Base-by-base conservation (phyloP, 2,888 invertebrate genomes). In the Apoda limacodes region DNA sequence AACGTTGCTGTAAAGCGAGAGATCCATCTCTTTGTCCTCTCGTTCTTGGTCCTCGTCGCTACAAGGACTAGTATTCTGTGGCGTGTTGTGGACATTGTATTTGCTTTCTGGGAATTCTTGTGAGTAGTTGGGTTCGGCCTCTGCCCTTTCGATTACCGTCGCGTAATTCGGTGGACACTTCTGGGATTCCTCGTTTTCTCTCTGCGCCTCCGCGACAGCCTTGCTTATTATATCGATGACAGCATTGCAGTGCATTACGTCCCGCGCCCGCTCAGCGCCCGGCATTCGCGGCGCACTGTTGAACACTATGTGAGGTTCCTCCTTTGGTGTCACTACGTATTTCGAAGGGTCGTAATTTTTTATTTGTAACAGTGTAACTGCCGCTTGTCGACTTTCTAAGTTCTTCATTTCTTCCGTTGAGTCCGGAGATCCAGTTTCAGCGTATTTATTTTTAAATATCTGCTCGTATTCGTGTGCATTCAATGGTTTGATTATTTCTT, bases 201-300 rank as follows among this genome's bases (percentile, higher is more conserved):
- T 60, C 57, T 81, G 80, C 35, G 82, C 76, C 35, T 80, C 78
- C 42, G 80, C 82, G 25, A 82, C 81, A 20, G 80, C 82, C 51
- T 80, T 81, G 48, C 69, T 80, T 55, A 80, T 72, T 37, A 81
- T 81, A 58, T 81, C 82, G 53, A 81, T 71, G 52, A 81, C 72
- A 37, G 82, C 80, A 47, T 76, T 80, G 46, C 82, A 78, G 52
- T 82, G 82, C 72, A 81, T 70, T 46, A 74, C 80, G 55, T 81
- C 81, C 45, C 70, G 61, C 48, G 82, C 76, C 51, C 82, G 62
- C 50, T 84, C 84, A 23, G 82, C 67, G 35, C 82, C 82, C 50
- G 83, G 82, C 46, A 83, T 69, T 50, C 82, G 76, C 48, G 82
- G 82, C 42, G 82, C 83, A 45, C 76, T 83, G 58, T 84, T 85